These are phyloP conservation scores for Drosophila sordidapex DNA, from an alignment of 2,888 invertebrate species.

Conservation along the genomic window DNA sequence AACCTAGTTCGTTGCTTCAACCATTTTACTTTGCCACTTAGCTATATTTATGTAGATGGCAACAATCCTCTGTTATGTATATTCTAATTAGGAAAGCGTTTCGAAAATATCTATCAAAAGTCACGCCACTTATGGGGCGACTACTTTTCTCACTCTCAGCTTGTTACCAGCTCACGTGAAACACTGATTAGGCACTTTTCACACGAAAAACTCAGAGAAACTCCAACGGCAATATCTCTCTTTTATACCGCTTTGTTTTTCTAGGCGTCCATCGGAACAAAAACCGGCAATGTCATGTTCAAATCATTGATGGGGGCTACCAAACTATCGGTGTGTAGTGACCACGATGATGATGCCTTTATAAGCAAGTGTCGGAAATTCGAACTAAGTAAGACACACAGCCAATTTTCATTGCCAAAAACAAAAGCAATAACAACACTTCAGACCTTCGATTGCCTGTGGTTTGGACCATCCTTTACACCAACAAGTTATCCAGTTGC, in stretches of 20 bases:
- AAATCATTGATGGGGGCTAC: conserved; percentile 36
- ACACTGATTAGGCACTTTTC: conserved; percentile 72
- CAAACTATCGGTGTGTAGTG: conserved; percentile 31
- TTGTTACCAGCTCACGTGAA: conserved; percentile 58
- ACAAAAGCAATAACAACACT: conserved; percentile 45
- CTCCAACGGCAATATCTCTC: conserved; percentile 1
- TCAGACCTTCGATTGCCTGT: conserved; percentile 42
- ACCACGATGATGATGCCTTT: conserved; percentile 44
- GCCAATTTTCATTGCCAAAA: conserved; percentile 71
- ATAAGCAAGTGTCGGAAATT: conserved; percentile 52
- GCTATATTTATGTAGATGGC: conserved; percentile 26
- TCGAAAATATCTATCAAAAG: conserved; percentile 44
- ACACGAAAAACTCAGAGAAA: conserved; percentile 26
- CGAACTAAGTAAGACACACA: conserved; percentile 55
- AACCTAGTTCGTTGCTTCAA: conserved; percentile 39
- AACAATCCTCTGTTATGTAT: conserved; percentile 72
- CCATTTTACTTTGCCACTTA: conserved; percentile 38
- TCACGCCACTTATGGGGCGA: conserved; percentile 52
- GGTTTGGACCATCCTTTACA: conserved; percentile 49
- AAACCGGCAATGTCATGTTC: conserved; percentile 63
- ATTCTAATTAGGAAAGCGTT: conserved; percentile 71
- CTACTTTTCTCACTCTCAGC: conserved; percentile 48
- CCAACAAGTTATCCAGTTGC: conserved; percentile 56
- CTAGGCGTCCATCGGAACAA: conserved; percentile 34
- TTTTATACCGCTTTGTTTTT: conserved; percentile 25